Conservation (phyloP, 2,888 invertebrate species). For the Polymixis lichenea region DNA sequence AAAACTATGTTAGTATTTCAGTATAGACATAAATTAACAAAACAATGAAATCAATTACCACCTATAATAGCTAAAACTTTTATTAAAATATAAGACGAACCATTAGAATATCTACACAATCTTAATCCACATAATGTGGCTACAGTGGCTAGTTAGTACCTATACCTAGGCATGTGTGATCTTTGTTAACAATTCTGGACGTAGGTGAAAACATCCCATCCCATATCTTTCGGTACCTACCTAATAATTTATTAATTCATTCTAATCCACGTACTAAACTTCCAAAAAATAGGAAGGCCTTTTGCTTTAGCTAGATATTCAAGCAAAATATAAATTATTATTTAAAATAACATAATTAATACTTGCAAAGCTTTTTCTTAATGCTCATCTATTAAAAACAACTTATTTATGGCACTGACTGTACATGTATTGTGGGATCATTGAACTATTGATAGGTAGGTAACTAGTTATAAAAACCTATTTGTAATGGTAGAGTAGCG, state of each 20-base stretch:
- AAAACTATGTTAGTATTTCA: too few relatives aligned
- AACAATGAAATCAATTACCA: too few relatives aligned
- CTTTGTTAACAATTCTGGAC: neutral
- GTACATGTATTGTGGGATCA: slow-evolving; percentile 71
- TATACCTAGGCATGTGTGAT: neutral
- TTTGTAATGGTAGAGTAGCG: slow-evolving; percentile 70
- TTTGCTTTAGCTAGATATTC: too few relatives aligned
- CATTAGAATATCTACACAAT: neutral
- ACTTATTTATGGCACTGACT: slow-evolving; percentile 64
- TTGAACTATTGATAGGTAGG: slow-evolving; percentile 74
- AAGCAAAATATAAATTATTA: slow-evolving; percentile 4
- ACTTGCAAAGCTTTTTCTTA: slow-evolving; percentile 28
- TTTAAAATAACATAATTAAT: slow-evolving; percentile 17
- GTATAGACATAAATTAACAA: too few relatives aligned
- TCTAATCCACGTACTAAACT: neutral
- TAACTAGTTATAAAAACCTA: slow-evolving; percentile 66
- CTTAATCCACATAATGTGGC: neutral
- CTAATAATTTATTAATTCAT: neutral
- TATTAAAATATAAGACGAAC: neutral
- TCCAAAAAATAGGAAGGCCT: neutral
- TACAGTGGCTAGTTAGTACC: neutral
- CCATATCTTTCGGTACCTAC: neutral
- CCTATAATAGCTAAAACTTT: neutral
- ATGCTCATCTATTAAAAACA: slow-evolving; percentile 45
- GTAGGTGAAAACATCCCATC: neutral